phyloP scores from a whole-genome alignment of 2,888 invertebrate species.

The Reticulitermes lucifugus region DNA sequence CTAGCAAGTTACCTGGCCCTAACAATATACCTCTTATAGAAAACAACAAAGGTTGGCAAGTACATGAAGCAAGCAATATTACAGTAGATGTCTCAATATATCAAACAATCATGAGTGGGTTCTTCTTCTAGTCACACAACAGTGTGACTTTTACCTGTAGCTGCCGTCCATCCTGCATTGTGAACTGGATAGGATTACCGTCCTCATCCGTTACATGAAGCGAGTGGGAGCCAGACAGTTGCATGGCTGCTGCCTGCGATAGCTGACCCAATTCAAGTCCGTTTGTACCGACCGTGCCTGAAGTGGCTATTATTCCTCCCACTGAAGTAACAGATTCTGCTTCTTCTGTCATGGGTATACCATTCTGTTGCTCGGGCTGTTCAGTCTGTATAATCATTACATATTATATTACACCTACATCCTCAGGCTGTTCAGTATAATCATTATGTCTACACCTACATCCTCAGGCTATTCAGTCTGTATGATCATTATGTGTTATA shows the following conservation, averaged over 20 bases:
- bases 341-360: background rate
- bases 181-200: slow-evolving; percentile 76
- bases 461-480: too few species aligned
- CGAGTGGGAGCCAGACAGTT: slow-evolving; percentile 48
- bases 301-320: slow-evolving; percentile 15
- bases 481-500: too few species aligned
- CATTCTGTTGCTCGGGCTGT: background rate
- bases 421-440: too few species aligned
- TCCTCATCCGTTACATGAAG: slow-evolving; percentile 75
- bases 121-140: too few species aligned
- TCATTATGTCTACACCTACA: too few species aligned
- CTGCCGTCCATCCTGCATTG: slow-evolving; percentile 76
- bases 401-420: too few species aligned
- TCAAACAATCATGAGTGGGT: too few species aligned
- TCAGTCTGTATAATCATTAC: background rate
- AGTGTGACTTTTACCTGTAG: slow-evolving; percentile 65
- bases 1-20: too few species aligned
- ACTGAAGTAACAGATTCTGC: background rate
- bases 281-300: background rate
- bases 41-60: too few species aligned
- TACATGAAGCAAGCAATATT: too few species aligned
- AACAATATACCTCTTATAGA: too few species aligned
- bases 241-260: slow-evolving; percentile 37
- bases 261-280: slow-evolving; percentile 31
- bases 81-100: too few species aligned